These are phyloP conservation scores for Pheosia tremula DNA, from an alignment of 2,888 invertebrate species.

Conservation along the genomic window DNA sequence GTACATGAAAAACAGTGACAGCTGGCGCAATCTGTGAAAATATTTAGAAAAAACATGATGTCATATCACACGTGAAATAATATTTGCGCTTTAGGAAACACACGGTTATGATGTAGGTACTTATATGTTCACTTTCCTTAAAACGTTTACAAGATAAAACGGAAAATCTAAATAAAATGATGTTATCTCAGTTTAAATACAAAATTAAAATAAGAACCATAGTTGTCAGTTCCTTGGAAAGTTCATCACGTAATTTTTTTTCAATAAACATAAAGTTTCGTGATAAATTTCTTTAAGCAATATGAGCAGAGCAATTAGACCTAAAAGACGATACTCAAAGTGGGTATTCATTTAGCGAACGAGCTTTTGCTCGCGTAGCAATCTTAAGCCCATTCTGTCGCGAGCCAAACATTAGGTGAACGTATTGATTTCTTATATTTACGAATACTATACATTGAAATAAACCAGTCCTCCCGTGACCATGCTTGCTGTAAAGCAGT, in stretches of 20 bases:
- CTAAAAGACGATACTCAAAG: no score
- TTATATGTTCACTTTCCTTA: neutral
- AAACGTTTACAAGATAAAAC: neutral
- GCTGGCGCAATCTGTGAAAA: neutral
- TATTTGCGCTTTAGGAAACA: neutral
- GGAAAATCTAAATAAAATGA: neutral
- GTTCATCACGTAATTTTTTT: neutral
- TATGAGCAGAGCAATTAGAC: slow-evolving; percentile 39
- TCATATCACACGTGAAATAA: slow-evolving; percentile 1
- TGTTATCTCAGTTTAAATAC: no score
- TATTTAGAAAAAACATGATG: slow-evolving; percentile 17
- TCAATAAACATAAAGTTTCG: slow-evolving; percentile 3
- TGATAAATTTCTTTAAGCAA: slow-evolving; percentile 25
- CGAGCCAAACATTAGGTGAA: no score
- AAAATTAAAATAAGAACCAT: no score
- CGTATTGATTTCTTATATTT: no score
- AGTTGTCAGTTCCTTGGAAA: no score
- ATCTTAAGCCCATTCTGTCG: no score
- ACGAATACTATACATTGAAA: no score
- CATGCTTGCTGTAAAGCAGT: no score
- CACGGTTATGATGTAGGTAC: neutral
- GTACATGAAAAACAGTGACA: neutral
- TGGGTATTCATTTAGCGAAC: no score
- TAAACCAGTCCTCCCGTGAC: no score
- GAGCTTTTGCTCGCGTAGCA: no score